phyloP scores from a whole-genome alignment of 2,113 vertebrate species.

The Nothocercus julius region DNA sequence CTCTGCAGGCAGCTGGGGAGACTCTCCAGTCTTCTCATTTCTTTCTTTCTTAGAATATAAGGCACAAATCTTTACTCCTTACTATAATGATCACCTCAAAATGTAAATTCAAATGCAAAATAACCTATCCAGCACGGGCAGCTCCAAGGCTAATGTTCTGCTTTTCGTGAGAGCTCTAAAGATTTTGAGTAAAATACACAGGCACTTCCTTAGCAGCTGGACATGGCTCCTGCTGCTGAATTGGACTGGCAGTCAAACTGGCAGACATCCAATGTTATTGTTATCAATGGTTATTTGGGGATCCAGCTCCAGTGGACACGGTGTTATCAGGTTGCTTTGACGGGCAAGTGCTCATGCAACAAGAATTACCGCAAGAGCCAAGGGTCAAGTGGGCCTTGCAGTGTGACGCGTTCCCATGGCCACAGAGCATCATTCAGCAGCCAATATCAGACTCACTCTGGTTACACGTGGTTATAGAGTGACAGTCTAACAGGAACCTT shows the following conservation, averaged over 20 bases:
- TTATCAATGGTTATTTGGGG: background rate
- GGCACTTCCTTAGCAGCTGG: background rate
- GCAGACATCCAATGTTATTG: background rate
- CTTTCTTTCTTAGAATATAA: background rate
- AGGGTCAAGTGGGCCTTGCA: background rate
- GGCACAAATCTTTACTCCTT: background rate
- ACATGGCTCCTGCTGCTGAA: background rate
- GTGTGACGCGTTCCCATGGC: accelerated
- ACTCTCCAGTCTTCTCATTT: background rate
- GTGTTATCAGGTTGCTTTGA: background rate
- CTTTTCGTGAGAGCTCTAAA: background rate
- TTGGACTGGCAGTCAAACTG: background rate
- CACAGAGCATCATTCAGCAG: background rate
- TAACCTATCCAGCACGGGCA: background rate
- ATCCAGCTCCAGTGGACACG: background rate
- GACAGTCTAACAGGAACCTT: background rate
- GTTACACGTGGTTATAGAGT: background rate
- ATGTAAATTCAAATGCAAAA: background rate
- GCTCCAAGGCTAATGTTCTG: background rate
- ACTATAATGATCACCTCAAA: background rate
- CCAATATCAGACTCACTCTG: background rate
- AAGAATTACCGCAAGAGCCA: background rate
- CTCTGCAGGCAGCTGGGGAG: background rate
- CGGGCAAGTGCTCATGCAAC: background rate
- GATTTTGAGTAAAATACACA: background rate